phyloP scores from a whole-genome alignment of 1,140 invertebrate genomes.

The Melipona quadrifasciata region DNA sequence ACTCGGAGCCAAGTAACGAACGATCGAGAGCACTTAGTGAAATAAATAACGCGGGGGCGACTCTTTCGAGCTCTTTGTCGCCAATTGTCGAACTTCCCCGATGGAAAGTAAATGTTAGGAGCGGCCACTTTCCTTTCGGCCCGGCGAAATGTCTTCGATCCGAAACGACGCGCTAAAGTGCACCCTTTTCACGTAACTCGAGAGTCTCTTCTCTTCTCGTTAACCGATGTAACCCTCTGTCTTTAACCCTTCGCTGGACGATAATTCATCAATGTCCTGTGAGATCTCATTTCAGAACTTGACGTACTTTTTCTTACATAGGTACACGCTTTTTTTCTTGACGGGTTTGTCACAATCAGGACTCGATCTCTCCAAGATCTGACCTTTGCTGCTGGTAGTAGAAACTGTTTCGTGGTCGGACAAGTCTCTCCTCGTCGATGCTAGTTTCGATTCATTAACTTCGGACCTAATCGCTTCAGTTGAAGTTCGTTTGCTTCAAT shows the following conservation, averaged over 20 bases:
- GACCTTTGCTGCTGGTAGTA: not conserved
- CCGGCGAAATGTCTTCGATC: constrained; percentile 64
- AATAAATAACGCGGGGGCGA: constrained; percentile 76
- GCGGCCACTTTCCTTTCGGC: constrained; percentile 49
- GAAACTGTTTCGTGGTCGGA: not conserved
- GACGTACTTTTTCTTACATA: not conserved
- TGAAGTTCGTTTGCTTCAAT: no score
- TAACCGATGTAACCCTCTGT: not conserved
- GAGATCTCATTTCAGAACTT: not conserved
- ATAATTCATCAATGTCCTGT: not conserved
- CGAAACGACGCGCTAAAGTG: constrained; percentile 32
- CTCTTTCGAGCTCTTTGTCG: constrained; percentile 76
- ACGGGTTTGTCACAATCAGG: not conserved
- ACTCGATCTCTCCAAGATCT: not conserved
- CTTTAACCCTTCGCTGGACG: not conserved
- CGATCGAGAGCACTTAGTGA: constrained; percentile 80
- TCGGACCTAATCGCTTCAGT: not conserved
- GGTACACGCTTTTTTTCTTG: no score
- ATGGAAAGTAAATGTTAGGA: constrained; percentile 67
- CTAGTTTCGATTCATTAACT: not conserved
- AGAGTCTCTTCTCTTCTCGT: not conserved
- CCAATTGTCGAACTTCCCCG: constrained; percentile 78
- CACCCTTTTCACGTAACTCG: constrained; percentile 23
- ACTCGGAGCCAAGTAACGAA: constrained; percentile 73
- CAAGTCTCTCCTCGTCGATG: not conserved